These are phyloP conservation scores for Gallinago stenura DNA, from an alignment of 2,797 vertebrate genomes.

Conservation along the genomic window DNA sequence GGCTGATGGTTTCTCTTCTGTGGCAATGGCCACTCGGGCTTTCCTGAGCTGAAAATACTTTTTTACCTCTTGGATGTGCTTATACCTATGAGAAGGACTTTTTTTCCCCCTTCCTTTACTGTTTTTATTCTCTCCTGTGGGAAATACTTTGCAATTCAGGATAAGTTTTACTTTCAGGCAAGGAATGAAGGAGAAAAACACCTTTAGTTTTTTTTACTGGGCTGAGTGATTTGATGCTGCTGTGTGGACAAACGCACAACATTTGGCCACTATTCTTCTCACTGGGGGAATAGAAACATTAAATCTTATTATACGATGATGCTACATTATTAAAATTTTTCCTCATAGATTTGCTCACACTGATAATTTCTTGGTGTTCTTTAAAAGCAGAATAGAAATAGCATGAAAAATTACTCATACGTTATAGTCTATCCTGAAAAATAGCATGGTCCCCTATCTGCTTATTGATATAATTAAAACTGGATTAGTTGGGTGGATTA, in stretches of 20 bases:
- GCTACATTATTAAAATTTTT: conserved; percentile 24
- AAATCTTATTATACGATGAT: conserved; percentile 1
- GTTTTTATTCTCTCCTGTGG: not conserved
- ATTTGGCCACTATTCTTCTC: not conserved
- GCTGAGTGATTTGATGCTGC: not conserved
- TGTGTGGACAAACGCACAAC: not conserved
- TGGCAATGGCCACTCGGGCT: not conserved
- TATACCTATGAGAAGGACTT: not conserved
- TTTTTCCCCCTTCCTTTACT: not conserved
- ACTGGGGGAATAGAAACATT: not conserved
- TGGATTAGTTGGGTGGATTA: conserved; percentile 48
- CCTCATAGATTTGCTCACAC: conserved; percentile 48
- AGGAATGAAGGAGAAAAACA: not conserved
- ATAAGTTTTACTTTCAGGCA: not conserved
- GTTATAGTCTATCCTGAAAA: conserved; percentile 49
- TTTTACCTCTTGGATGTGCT: not conserved
- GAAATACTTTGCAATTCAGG: not conserved
- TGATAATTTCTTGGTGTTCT: conserved; percentile 51
- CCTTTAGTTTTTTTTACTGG: not conserved
- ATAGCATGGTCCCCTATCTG: conserved; percentile 8
- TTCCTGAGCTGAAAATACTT: not conserved
- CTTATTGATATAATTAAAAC: conserved; percentile 65
- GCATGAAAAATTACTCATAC: conserved; percentile 25
- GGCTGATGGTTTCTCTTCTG: not conserved
- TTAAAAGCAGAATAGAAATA: conserved; percentile 50